Conservation (phyloP, 2,888 invertebrate genomes). For the Xestoiulus laeticollis region DNA sequence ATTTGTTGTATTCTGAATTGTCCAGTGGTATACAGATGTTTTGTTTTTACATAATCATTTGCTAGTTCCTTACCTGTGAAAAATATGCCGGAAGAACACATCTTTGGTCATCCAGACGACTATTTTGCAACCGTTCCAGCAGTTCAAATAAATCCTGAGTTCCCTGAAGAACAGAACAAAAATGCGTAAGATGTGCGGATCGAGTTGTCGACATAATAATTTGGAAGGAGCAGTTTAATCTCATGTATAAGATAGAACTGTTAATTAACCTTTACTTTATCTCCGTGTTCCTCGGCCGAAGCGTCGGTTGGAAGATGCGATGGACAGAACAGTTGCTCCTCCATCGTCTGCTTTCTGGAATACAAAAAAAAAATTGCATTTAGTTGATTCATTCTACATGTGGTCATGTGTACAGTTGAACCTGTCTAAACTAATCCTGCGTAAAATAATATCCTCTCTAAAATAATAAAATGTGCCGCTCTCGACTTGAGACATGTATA, state of each 20-base stretch:
- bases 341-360: conserved; percentile 56
- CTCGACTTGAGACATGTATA: no score
- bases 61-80: conserved; percentile 55
- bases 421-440: no score
- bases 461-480: no score
- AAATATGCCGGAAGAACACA: conserved; percentile 83
- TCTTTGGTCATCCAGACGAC: conserved; percentile 95
- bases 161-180: conserved; percentile 55
- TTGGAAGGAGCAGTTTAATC: background rate
- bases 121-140: conserved; percentile 92
- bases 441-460: no score
- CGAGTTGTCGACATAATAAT: background rate
- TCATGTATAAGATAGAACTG: background rate
- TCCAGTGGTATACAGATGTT: background rate
- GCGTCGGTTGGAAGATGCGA: conserved; percentile 54
- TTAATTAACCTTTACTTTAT: conserved; percentile 54
- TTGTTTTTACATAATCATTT: background rate
- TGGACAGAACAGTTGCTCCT: conserved; percentile 56
- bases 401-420: no score
- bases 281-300: conserved; percentile 50
- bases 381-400: background rate
- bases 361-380: conserved; percentile 31
- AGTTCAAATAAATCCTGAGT: conserved; percentile 86
- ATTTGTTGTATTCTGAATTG: no score
- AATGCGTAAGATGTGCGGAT: background rate